A percentile compares a stretch with the other conserved stretches of the same genome.
Evolutionary conservation across 1,140 invertebrate species (phyloP).

Genomic region (Drosophila azteca): DNA sequence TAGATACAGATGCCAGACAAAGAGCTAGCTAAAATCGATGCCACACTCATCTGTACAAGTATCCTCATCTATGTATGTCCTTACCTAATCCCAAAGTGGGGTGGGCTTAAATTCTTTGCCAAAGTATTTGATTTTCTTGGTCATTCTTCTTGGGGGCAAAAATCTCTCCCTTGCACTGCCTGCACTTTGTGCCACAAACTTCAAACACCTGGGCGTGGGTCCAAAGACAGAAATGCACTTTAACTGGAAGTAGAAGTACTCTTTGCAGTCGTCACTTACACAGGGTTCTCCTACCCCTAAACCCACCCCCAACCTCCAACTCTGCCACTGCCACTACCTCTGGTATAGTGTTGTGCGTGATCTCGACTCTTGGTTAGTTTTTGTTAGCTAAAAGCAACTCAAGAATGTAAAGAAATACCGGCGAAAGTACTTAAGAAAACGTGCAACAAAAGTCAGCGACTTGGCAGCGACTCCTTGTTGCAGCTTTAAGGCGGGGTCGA

Average conservation of each 20-base stretch:
- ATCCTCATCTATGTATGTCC: too few relatives aligned
- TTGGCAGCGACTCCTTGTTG: neutral
- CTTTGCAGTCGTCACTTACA: conserved; percentile 57
- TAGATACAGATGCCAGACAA: too few relatives aligned
- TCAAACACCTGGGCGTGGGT: conserved; percentile 31
- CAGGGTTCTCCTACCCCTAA: neutral
- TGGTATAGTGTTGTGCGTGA: conserved; percentile 20
- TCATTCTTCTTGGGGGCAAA: conserved; percentile 10
- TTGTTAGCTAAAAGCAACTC: conserved; percentile 50
- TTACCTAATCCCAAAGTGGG: neutral
- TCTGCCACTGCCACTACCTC: neutral
- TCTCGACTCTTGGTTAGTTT: conserved; percentile 54
- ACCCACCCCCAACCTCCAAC: conserved; percentile 1
- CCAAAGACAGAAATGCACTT: conserved; percentile 56
- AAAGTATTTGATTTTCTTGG: conserved; percentile 45
- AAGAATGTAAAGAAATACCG: conserved; percentile 33
- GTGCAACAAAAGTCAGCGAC: conserved; percentile 16
- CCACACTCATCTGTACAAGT: too few relatives aligned
- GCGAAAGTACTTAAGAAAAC: conserved; percentile 43
- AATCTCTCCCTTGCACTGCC: conserved; percentile 24
- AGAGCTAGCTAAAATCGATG: too few relatives aligned
- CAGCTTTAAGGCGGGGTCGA: conserved; percentile 26
- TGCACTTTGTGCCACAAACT: conserved; percentile 29
- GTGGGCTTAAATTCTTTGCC: conserved; percentile 4
- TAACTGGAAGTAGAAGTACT: conserved; percentile 65